These are phyloP conservation scores for Autographa pulchrina DNA, from an alignment of 2,888 invertebrate genomes.

Conservation along the genomic window DNA sequence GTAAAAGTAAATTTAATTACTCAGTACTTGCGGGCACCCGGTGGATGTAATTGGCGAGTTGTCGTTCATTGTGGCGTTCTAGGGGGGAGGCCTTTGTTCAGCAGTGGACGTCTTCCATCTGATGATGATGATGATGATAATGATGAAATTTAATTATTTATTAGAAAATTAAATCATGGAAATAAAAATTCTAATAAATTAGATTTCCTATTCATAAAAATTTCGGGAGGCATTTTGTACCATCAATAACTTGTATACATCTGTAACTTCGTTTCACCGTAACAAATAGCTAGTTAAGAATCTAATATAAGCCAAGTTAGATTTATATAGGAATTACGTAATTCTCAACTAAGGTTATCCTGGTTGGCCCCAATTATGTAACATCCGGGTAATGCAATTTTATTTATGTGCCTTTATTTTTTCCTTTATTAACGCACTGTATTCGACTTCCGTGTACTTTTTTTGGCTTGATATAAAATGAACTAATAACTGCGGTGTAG, in stretches of 20 bases:
- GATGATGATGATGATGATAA: too few relatives aligned
- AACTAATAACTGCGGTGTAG: too few relatives aligned
- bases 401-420: constrained; percentile 13
- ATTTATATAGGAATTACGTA: constrained; percentile 54
- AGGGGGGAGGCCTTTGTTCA: too few relatives aligned
- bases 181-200: not conserved
- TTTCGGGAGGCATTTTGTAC: constrained; percentile 22
- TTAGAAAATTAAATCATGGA: too few relatives aligned
- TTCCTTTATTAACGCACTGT: constrained; percentile 2
- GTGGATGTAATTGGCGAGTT: too few relatives aligned
- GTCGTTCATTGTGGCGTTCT: too few relatives aligned
- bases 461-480: not conserved
- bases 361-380: constrained; percentile 41
- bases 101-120: too few relatives aligned
- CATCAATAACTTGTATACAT: constrained; percentile 21
- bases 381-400: constrained; percentile 23
- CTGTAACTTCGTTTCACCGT: constrained; percentile 39
- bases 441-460: not conserved
- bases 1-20: too few relatives aligned
- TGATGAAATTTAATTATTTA: too few relatives aligned
- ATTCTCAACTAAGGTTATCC: constrained; percentile 48
- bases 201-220: constrained; percentile 19
- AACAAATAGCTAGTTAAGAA: constrained; percentile 53
- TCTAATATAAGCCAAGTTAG: constrained; percentile 50
- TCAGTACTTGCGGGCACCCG: too few relatives aligned